Evolutionary conservation across 2,888 invertebrate genomes (phyloP).

Genomic region (Tetheella fluctuosa): DNA sequence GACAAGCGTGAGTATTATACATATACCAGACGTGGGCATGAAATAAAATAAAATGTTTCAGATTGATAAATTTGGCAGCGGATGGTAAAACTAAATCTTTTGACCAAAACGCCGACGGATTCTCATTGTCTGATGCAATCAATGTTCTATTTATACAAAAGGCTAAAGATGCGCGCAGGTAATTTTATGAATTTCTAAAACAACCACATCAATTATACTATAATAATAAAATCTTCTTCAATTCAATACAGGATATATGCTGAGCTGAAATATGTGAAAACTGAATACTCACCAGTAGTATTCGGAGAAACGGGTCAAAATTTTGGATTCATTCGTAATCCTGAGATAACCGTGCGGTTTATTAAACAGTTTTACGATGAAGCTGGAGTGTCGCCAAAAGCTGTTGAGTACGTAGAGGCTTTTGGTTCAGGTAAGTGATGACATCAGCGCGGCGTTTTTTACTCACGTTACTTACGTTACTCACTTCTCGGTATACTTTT

Average conservation of each 20-base stretch:
- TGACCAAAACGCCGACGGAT: conserved; percentile 91
- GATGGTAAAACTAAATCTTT: conserved; percentile 95
- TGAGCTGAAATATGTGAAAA: conserved; percentile 88
- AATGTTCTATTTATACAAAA: conserved; percentile 88
- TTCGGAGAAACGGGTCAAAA: conserved; percentile 77
- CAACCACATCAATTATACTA: not conserved
- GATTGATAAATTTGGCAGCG: conserved; percentile 39
- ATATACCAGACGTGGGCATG: too few species aligned
- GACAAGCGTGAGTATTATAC: too few species aligned
- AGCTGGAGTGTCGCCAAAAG: conserved; percentile 85
- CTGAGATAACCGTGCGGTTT: conserved; percentile 71
- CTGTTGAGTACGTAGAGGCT: conserved; percentile 92
- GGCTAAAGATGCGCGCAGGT: conserved; percentile 82
- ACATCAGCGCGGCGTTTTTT: too few species aligned
- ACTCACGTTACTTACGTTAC: too few species aligned
- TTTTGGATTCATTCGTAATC: conserved; percentile 83
- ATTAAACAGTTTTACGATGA: conserved; percentile 84
- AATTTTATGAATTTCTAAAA: conserved; percentile 12
- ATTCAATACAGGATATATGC: conserved; percentile 83
- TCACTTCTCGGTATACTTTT: too few species aligned
- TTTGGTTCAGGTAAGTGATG: conserved; percentile 87
- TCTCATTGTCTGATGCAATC: conserved; percentile 89
- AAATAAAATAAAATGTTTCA: conserved; percentile 15
- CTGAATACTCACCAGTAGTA: conserved; percentile 78
- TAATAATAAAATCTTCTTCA: too few species aligned